Base-by-base conservation (phyloP, 2,888 invertebrate species). In the Coremacera marginata region DNA sequence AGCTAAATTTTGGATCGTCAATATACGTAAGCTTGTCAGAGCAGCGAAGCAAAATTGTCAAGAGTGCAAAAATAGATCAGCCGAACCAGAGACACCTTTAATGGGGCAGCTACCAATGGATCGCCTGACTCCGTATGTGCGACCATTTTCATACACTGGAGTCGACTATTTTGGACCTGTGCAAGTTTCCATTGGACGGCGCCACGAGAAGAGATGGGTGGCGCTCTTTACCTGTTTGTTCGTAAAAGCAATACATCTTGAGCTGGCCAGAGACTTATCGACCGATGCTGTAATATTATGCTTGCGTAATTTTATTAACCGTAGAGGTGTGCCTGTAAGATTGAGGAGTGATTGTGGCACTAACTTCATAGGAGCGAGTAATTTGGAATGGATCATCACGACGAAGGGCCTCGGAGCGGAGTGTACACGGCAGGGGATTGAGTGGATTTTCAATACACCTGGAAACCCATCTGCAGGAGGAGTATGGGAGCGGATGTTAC, bases 381-480 rank as follows among this genome's bases (percentile, higher is more conserved):
- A 79, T 16, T 49, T 73, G 9, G n/a, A n/a, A n/a, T n/a, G n/a
- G n/a, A n/a, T n/a, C n/a, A n/a, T n/a, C n/a, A n/a, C n/a, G n/a
- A n/a, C n/a, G n/a, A n/a, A n/a, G n/a, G n/a, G n/a, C n/a, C n/a
- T n/a, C n/a, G n/a, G n/a, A n/a, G n/a, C n/a, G n/a, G n/a, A n/a
- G n/a, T n/a, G n/a, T n/a, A n/a, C n/a, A n/a, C n/a, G n/a, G n/a
- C n/a, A n/a, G n/a, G 63, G 77, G 0, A 9, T 11, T 76, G 19
- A 51, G 78, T 0, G 76, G 76, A 22, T 68, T 9, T 79, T 79
- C 22, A 81, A 79, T 68, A 77, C 73, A 55, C 78, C 77, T n/a
- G 68, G 22, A 9, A 80, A 81, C 9, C 78, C 80, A 0, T 75
- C 73, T 44, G 81, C 82, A 74, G 83, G 81, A n/a, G n/a, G n/a